phyloP scores from a whole-genome alignment of 1,140 invertebrate species.

The Zophobas atratus region DNA sequence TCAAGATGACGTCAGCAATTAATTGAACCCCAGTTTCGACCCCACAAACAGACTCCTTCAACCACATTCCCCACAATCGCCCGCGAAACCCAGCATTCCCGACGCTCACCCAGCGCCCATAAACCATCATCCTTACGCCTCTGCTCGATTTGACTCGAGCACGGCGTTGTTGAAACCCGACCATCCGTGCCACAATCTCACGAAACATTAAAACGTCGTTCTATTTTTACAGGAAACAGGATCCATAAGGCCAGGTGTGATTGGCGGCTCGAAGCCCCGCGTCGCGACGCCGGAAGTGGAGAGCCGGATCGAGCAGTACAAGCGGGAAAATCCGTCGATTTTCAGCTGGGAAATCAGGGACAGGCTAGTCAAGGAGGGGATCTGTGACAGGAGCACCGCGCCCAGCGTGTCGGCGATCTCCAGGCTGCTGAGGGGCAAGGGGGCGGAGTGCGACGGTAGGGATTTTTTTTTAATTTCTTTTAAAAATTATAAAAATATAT shows the following conservation, averaged over 20 bases:
- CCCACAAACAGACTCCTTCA: too few species aligned
- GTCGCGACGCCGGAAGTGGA: conserved; percentile 88
- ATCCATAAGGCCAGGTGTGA: conserved; percentile 85
- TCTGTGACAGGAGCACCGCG: conserved; percentile 85
- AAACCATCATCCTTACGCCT: background rate
- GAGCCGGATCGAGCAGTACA: conserved; percentile 88
- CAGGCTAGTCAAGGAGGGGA: conserved; percentile 84
- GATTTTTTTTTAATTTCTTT: background rate
- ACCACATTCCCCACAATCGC: too few species aligned
- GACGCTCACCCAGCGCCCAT: background rate
- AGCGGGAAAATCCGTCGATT: conserved; percentile 88
- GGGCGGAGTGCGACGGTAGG: conserved; percentile 74
- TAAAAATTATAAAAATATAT: too few species aligned
- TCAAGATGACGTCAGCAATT: too few species aligned
- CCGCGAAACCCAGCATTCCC: background rate
- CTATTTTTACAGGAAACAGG: conserved; percentile 80
- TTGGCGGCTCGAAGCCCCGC: conserved; percentile 84
- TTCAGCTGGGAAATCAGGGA: conserved; percentile 95
- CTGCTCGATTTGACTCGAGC: background rate
- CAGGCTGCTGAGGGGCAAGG: conserved; percentile 82
- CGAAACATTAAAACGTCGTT: conserved; percentile 8
- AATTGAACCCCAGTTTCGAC: too few species aligned
- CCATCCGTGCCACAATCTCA: background rate
- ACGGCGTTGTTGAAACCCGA: background rate
- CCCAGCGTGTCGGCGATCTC: conserved; percentile 90